Evolutionary conservation across 2,113 vertebrate genomes (phyloP).

Genomic region (Pseudopodoces humilis): DNA sequence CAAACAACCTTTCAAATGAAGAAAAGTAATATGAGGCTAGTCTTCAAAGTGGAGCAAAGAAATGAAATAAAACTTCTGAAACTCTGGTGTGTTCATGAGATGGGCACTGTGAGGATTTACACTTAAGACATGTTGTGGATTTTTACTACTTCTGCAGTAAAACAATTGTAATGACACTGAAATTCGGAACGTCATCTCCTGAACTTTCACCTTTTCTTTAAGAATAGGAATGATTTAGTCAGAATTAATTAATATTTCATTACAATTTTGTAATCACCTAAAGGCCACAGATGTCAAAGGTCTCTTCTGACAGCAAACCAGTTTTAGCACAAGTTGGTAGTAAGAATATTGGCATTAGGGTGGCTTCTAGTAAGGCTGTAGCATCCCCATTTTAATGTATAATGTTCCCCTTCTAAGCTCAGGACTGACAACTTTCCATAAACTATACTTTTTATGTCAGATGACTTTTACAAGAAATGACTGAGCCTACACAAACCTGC

Average conservation of each 20-base stretch:
- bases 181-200: not conserved
- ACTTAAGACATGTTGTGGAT: not conserved
- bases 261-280: not conserved
- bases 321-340: not conserved
- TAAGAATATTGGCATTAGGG: not conserved
- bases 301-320: not conserved
- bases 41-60: not conserved
- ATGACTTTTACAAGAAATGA: not conserved
- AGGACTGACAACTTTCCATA: not conserved
- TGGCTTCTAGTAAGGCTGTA: not conserved
- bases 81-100: not conserved
- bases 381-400: not conserved
- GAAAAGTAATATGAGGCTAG: not conserved
- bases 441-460: not conserved
- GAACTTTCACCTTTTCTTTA: not conserved
- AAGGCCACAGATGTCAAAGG: not conserved
- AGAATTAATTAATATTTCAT: not conserved
- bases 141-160: not conserved
- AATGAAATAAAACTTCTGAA: not conserved
- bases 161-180: not conserved
- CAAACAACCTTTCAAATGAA: not conserved
- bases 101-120: not conserved
- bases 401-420: not conserved
- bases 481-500: not conserved
- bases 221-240: not conserved